These are phyloP conservation scores for Tachycineta bicolor DNA, from an alignment of 2,113 vertebrate species.

Conservation along the genomic window DNA sequence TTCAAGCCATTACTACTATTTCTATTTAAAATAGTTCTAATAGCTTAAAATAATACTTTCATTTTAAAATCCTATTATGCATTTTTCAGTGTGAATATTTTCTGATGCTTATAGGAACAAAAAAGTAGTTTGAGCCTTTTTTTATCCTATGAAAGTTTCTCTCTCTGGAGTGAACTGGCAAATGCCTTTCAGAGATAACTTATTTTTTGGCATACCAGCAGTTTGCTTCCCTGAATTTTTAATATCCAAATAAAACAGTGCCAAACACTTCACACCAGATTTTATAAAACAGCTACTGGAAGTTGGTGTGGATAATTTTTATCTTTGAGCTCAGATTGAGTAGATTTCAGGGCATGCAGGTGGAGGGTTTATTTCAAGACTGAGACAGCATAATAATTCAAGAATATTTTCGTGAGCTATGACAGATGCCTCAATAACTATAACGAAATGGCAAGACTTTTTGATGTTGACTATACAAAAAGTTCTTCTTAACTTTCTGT, in stretches of 20 bases:
- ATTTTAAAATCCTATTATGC: neutral
- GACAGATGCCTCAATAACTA: neutral
- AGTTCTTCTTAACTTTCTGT: neutral
- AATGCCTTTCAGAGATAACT: neutral
- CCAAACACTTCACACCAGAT: neutral
- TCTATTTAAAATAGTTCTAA: neutral
- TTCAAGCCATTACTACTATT: neutral
- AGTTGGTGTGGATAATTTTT: neutral
- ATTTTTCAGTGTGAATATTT: neutral
- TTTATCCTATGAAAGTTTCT: neutral
- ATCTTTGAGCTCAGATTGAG: neutral
- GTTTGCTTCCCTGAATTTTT: neutral
- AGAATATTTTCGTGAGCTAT: neutral
- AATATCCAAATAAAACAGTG: neutral
- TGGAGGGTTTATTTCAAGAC: neutral
- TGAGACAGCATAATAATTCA: neutral
- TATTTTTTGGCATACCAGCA: neutral
- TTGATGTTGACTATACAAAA: neutral
- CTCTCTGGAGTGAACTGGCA: neutral
- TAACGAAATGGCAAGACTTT: neutral
- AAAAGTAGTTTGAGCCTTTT: neutral
- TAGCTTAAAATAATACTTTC: neutral
- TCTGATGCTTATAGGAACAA: neutral
- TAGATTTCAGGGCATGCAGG: neutral
- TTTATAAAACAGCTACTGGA: neutral